Evolutionary conservation across 2,888 invertebrate species (phyloP).

Genomic region (Carpatolechia fugitivella): DNA sequence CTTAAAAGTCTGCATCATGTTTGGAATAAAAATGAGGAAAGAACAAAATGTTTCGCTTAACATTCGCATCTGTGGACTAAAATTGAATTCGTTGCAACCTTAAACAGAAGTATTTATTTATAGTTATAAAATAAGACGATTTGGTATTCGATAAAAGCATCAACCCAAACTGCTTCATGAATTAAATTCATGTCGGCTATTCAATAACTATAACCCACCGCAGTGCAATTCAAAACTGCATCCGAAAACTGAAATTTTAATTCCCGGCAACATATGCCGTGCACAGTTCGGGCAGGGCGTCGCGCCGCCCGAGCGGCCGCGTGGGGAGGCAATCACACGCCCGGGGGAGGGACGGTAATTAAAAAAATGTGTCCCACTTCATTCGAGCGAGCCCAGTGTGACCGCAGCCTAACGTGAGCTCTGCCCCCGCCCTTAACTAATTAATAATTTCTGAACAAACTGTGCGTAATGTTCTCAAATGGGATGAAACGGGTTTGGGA

Average conservation of each 20-base stretch:
- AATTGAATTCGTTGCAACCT: constrained; percentile 14
- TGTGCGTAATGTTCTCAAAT: constrained; percentile 20
- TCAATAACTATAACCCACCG: constrained; percentile 17
- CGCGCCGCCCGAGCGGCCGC: constrained; percentile 20
- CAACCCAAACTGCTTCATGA: background rate
- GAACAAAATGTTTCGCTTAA: constrained; percentile 19
- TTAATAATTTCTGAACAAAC: constrained; percentile 55
- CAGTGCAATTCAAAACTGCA: constrained; percentile 57
- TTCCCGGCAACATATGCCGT: constrained; percentile 68
- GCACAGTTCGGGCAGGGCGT: constrained; percentile 26
- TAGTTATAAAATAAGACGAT: background rate
- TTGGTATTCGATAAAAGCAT: too few species aligned
- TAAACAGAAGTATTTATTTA: background rate
- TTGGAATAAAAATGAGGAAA: background rate
- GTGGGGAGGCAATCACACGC: constrained; percentile 23
- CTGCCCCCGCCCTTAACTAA: constrained; percentile 48
- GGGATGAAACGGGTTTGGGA: constrained; percentile 49
- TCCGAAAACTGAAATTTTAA: constrained; percentile 69
- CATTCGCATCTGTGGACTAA: constrained; percentile 12
- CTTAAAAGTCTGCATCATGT: background rate
- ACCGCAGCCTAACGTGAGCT: constrained; percentile 38
- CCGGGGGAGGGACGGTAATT: constrained; percentile 55
- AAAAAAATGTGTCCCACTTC: constrained; percentile 77
- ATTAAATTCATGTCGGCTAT: constrained; percentile 7
- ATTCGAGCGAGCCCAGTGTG: constrained; percentile 55